Percentiles rank a stretch among this genome's conserved stretches.
Evolutionary conservation across 2,113 vertebrate genomes (phyloP).

Genomic region (Gadus macrocephalus): DNA sequence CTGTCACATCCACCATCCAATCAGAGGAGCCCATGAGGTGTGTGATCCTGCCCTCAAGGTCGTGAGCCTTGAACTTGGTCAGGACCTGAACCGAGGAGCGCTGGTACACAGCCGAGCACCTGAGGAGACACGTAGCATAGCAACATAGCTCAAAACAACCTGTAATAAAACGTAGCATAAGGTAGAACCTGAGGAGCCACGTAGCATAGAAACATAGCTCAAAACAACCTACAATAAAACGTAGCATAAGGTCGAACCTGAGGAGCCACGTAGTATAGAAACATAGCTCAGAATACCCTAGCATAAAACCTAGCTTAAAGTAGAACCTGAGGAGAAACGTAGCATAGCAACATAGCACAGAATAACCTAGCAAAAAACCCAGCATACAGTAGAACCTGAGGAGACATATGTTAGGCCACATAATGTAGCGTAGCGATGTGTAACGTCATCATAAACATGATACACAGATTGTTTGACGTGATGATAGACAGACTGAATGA

Average conservation of each 20-base stretch:
- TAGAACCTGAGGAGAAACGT: not conserved
- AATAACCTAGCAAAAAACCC: not conserved
- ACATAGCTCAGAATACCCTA: not conserved
- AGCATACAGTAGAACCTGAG: not conserved
- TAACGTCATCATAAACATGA: too few species aligned
- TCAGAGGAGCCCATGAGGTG: constrained; percentile 68
- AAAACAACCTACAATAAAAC: not conserved
- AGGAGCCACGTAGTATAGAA: not conserved
- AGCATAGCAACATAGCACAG: not conserved
- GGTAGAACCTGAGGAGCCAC: not conserved
- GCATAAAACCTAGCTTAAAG: not conserved
- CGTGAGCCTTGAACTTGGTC: constrained; percentile 66
- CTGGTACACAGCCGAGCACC: constrained; percentile 69
- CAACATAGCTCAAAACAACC: not conserved
- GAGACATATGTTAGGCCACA: not conserved
- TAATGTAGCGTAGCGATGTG: too few species aligned
- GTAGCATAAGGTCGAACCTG: not conserved
- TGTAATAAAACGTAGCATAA: not conserved
- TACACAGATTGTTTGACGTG: too few species aligned
- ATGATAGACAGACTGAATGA: too few species aligned
- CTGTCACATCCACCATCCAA: constrained; percentile 71
- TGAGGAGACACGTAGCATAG: constrained; percentile 18
- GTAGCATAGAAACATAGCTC: not conserved
- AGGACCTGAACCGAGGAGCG: constrained; percentile 66
- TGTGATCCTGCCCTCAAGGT: constrained; percentile 38